These are phyloP conservation scores for Catocala nupta DNA, from an alignment of 2,888 invertebrate species.

Conservation along the genomic window DNA sequence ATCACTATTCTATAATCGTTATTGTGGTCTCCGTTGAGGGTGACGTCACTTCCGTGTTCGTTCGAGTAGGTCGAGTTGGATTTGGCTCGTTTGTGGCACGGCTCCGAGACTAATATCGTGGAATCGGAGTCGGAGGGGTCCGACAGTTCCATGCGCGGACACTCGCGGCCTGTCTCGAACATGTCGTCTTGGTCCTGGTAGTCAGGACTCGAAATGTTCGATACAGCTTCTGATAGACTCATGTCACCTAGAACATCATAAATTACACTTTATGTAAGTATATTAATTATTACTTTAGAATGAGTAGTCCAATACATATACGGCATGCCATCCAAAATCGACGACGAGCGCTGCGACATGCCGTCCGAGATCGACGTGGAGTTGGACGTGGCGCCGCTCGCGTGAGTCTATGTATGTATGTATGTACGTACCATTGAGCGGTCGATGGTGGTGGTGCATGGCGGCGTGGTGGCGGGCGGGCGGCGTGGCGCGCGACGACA, in stretches of 20 bases:
- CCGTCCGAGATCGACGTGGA: slow-evolving; percentile 93
- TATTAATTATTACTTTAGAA: neutral
- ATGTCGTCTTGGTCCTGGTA: slow-evolving; percentile 96
- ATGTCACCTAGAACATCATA: slow-evolving; percentile 88
- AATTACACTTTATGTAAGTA: neutral
- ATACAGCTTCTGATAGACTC: slow-evolving; percentile 94
- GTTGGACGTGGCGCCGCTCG: slow-evolving; percentile 87
- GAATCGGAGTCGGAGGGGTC: slow-evolving; percentile 97
- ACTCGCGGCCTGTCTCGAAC: slow-evolving; percentile 92
- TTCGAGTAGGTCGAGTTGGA: slow-evolving; percentile 79
- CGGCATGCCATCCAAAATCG: slow-evolving; percentile 84
- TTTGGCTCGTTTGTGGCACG: slow-evolving; percentile 87
- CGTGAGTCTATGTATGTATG: neutral
- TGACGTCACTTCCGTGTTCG: slow-evolving; percentile 88
- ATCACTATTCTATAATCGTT: slow-evolving; percentile 92
- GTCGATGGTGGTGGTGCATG: slow-evolving; percentile 64
- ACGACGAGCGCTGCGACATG: slow-evolving; percentile 92
- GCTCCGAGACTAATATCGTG: slow-evolving; percentile 94
- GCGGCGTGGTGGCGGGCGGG: slow-evolving; percentile 62
- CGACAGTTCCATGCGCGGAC: slow-evolving; percentile 94
- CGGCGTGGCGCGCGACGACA: slow-evolving; percentile 91
- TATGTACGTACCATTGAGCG: slow-evolving; percentile 71
- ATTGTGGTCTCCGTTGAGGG: slow-evolving; percentile 81
- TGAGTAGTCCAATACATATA: neutral
- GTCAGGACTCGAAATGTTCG: slow-evolving; percentile 96